Evolutionary conservation across 2,888 invertebrate species (phyloP).

Genomic region (Tanaodytes sp.): DNA sequence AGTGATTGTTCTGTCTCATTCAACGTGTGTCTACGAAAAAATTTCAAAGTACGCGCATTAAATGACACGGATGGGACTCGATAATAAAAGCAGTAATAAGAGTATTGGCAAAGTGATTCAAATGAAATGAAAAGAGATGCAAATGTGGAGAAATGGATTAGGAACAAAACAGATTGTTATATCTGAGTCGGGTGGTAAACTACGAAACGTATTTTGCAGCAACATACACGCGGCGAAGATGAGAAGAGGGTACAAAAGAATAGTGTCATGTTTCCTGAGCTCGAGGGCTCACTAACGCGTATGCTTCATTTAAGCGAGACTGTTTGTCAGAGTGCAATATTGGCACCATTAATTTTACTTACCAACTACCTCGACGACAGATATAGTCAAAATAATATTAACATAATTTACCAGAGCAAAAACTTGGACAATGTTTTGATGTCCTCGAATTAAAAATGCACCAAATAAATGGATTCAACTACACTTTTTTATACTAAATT

Average conservation of each 20-base stretch:
- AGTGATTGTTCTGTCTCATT: constrained; percentile 14
- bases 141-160: constrained; percentile 51
- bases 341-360: constrained; percentile 52
- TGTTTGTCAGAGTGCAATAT: constrained; percentile 51
- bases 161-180: constrained; percentile 52
- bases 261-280: constrained; percentile 55
- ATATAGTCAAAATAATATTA: constrained; percentile 38
- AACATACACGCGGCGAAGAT: constrained; percentile 48
- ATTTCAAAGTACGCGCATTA: constrained; percentile 9
- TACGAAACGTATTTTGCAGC: constrained; percentile 40
- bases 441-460: no score
- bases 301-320: constrained; percentile 52
- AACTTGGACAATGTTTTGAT: no score
- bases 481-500: no score
- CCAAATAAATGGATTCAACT: no score
- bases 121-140: constrained; percentile 48
- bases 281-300: constrained; percentile 51
- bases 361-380: constrained; percentile 34
- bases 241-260: constrained; percentile 52
- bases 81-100: constrained; percentile 41
- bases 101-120: constrained; percentile 40
- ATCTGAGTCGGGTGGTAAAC: constrained; percentile 47
- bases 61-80: constrained; percentile 10
- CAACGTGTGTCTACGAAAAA: constrained; percentile 8
- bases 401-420: constrained; percentile 23